Conservation (phyloP, 2,888 invertebrate species). For the Acholoe squamosa region DNA sequence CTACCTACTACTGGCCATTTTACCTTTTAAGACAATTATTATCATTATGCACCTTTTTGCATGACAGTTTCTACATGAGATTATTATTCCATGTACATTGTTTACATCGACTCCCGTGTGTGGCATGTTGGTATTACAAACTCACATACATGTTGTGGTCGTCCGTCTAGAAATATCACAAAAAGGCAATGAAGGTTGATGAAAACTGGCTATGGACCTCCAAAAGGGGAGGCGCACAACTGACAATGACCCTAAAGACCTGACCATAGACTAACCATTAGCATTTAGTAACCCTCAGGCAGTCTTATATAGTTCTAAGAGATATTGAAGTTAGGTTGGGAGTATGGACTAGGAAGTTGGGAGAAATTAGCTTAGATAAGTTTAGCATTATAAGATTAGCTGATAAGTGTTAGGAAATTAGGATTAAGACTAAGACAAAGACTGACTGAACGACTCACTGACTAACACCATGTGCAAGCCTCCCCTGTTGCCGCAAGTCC, state of each 20-base stretch:
- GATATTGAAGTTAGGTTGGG: background rate
- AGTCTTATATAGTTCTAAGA: background rate
- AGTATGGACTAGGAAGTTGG: background rate
- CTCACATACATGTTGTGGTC: conserved; percentile 6
- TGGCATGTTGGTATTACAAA: conserved; percentile 48
- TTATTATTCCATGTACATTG: conserved; percentile 22
- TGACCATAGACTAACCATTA: background rate
- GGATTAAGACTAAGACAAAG: background rate
- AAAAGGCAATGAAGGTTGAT: background rate
- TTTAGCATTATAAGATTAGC: background rate
- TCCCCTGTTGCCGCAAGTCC: background rate
- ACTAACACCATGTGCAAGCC: background rate
- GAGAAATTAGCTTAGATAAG: background rate
- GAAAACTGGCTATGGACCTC: background rate
- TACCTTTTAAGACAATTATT: conserved; percentile 15
- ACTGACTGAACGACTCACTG: background rate
- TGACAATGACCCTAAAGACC: background rate
- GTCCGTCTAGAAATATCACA: background rate
- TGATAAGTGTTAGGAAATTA: background rate
- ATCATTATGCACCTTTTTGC: conserved; percentile 41
- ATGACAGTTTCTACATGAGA: conserved; percentile 25
- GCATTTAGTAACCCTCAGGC: background rate
- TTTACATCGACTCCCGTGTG: conserved; percentile 35
- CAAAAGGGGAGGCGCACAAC: background rate
- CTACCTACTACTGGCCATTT: background rate